A percentile compares a stretch with the other conserved stretches of the same genome.
Conservation (phyloP, 2,797 vertebrate species). For the Oceanodroma leucorhoa region DNA sequence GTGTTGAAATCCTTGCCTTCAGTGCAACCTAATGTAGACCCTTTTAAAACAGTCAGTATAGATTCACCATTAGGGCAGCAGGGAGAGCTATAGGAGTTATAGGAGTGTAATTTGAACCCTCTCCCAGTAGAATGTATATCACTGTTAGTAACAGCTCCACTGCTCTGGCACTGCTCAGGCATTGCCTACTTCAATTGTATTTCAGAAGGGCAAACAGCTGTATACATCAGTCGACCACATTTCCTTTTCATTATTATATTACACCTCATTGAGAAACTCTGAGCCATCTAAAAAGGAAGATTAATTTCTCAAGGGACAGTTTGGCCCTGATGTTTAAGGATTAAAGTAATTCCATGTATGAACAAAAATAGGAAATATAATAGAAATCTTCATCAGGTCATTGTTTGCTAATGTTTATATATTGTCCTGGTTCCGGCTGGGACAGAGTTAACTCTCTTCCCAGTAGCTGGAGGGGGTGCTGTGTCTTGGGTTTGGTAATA, state of each 20-base stretch:
- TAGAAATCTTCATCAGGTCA: not conserved
- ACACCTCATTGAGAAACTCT: not conserved
- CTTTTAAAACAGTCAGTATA: not conserved
- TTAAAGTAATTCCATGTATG: not conserved
- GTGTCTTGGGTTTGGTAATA: too few relatives aligned
- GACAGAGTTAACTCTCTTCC: too few relatives aligned
- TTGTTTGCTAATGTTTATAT: conserved; percentile 13
- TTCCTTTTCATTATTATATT: not conserved
- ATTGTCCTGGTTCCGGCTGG: too few relatives aligned
- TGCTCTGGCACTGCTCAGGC: not conserved
- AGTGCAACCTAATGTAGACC: not conserved
- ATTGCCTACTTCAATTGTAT: not conserved
- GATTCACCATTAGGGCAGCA: not conserved
- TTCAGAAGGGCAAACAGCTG: not conserved
- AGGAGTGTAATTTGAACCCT: not conserved
- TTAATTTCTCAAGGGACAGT: conserved; percentile 15
- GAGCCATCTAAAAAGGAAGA: not conserved
- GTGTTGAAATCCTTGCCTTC: not conserved
- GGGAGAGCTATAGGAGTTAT: not conserved
- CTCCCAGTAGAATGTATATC: not conserved
- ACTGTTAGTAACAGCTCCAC: not conserved
- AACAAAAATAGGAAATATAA: conserved; percentile 18
- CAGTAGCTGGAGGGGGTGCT: too few relatives aligned
- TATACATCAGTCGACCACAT: not conserved
- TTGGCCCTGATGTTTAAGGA: not conserved